phyloP scores from a whole-genome alignment of 2,113 vertebrate species.

The Pycnonotus jocosus region DNA sequence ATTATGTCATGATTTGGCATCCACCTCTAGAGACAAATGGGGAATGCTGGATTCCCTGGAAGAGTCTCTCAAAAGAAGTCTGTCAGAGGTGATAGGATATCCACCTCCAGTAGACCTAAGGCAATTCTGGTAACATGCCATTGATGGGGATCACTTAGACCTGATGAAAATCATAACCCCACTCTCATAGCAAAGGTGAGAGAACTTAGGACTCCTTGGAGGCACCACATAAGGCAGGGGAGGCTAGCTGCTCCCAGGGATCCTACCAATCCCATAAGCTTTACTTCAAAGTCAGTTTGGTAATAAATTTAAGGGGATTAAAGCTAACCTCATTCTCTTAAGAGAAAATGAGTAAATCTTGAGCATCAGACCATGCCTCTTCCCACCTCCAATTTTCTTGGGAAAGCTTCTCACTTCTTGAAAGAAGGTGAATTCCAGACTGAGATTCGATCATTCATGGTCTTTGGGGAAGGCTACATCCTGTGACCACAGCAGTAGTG shows the following conservation, averaged over 20 bases:
- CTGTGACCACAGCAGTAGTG: slow-evolving; percentile 7
- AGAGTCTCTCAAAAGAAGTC: neutral
- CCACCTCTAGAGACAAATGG: neutral
- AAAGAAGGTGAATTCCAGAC: neutral
- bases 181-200: neutral
- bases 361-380: neutral
- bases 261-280: neutral
- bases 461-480: slow-evolving; percentile 23
- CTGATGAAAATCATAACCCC: neutral
- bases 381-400: neutral
- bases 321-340: neutral
- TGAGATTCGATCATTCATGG: neutral
- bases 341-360: neutral
- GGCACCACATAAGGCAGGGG: neutral
- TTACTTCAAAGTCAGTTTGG: neutral
- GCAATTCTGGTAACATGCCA: neutral
- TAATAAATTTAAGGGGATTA: neutral
- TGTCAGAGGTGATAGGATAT: neutral
- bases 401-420: neutral
- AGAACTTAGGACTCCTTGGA: neutral
- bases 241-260: neutral
- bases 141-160: neutral
- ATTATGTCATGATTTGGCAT: neutral
- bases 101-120: neutral
- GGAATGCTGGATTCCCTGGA: neutral